Conservation (phyloP, 2,797 vertebrate species). For the Morus bassanus region DNA sequence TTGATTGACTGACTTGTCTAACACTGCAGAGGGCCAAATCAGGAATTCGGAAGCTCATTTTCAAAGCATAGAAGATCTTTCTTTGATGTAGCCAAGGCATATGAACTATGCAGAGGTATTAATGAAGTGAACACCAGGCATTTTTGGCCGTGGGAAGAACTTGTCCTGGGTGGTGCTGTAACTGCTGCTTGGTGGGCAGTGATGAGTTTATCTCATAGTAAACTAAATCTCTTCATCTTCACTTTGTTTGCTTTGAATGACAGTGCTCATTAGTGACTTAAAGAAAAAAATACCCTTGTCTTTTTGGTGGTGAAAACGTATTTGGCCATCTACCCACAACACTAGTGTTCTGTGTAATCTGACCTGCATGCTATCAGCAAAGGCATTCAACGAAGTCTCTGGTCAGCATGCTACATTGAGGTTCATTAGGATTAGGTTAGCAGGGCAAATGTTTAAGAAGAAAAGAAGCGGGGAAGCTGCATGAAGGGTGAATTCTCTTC, state of each 20-base stretch:
- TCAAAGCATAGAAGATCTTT: not conserved
- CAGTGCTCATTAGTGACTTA: not conserved
- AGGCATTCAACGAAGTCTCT: not conserved
- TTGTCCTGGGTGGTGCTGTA: not conserved
- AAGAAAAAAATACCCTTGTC: not conserved
- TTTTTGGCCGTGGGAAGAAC: not conserved
- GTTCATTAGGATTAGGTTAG: not conserved
- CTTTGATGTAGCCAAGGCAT: not conserved
- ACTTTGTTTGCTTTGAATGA: not conserved
- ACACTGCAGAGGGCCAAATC: not conserved
- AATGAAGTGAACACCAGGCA: not conserved
- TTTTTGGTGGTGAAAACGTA: not conserved
- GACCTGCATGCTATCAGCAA: not conserved
- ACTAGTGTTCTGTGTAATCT: not conserved
- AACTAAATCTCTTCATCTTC: not conserved
- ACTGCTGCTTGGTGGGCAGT: not conserved
- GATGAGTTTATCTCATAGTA: not conserved
- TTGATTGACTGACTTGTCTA: not conserved
- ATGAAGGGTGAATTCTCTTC: not conserved
- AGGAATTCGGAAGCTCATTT: not conserved
- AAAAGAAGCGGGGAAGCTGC: not conserved
- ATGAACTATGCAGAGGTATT: not conserved
- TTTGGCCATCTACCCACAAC: not conserved
- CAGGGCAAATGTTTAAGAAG: not conserved
- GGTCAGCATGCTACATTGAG: rapidly evolving